Percentiles rank a stretch among this genome's conserved stretches.
Evolutionary conservation across 2,888 invertebrate genomes (phyloP).

Genomic region (Acheta domesticus): DNA sequence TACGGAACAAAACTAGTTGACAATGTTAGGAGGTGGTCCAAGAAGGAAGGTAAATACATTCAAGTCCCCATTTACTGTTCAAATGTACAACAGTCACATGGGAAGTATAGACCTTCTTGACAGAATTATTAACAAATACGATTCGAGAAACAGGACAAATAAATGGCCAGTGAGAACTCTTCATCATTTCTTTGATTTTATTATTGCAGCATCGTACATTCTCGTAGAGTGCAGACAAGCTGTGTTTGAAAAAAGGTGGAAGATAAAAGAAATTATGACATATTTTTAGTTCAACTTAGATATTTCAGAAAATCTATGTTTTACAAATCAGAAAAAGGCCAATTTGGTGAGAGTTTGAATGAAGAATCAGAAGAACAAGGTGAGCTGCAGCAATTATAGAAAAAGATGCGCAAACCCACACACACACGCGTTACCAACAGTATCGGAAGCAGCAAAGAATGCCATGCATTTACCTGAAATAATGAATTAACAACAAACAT

Average conservation of each 20-base stretch:
- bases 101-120: slow-evolving; percentile 34
- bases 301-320: slow-evolving; percentile 27
- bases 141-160: slow-evolving; percentile 29
- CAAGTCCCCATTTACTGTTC: slow-evolving; percentile 33
- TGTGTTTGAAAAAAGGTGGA: slow-evolving; percentile 20
- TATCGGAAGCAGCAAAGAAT: not conserved
- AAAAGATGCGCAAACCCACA: not conserved
- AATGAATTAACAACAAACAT: slow-evolving; percentile 27
- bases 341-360: not conserved
- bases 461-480: slow-evolving; percentile 26
- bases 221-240: slow-evolving; percentile 31
- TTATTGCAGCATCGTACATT: slow-evolving; percentile 32
- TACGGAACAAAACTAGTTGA: slow-evolving; percentile 28
- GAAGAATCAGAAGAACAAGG: slow-evolving; percentile 22
- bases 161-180: slow-evolving; percentile 34
- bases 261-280: slow-evolving; percentile 25
- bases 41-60: slow-evolving; percentile 32
- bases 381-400: not conserved
- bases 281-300: slow-evolving; percentile 26
- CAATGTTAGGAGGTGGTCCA: slow-evolving; percentile 30
- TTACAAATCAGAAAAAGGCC: not conserved
- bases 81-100: slow-evolving; percentile 34
- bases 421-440: not conserved
- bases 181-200: slow-evolving; percentile 35
- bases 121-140: slow-evolving; percentile 32